These are phyloP conservation scores for Cotesia congregata DNA, from an alignment of 2,888 invertebrate species.

Conservation along the genomic window DNA sequence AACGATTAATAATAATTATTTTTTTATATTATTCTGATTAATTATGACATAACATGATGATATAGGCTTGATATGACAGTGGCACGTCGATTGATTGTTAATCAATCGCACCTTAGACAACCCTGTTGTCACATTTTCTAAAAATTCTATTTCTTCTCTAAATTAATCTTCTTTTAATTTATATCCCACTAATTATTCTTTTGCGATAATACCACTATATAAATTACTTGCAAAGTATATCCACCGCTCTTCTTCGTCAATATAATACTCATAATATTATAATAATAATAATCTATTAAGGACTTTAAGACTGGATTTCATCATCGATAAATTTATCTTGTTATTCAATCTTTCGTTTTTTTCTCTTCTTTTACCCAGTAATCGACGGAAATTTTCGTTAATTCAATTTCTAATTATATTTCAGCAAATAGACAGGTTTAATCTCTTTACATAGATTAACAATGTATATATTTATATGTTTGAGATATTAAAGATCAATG, in stretches of 20 bases:
- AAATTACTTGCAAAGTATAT: constrained; percentile 1
- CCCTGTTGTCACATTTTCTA: constrained; percentile 46
- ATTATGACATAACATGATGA: constrained; percentile 66
- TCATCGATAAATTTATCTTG: neutral
- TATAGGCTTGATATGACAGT: constrained; percentile 70
- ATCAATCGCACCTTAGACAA: constrained; percentile 43
- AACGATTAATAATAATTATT: constrained; percentile 59
- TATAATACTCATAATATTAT: neutral
- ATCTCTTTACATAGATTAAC: constrained; percentile 30
- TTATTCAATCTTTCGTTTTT: neutral
- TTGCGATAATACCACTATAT: constrained; percentile 9
- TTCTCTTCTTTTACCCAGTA: neutral
- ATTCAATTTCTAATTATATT: constrained; percentile 6
- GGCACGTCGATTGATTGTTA: constrained; percentile 57
- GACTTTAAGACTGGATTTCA: neutral
- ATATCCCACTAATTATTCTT: constrained; percentile 36
- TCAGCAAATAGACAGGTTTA: constrained; percentile 31
- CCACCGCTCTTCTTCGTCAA: neutral
- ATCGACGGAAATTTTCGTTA: constrained; percentile 8
- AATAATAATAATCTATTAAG: neutral
- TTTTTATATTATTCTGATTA: constrained; percentile 46
- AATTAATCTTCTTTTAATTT: constrained; percentile 43
- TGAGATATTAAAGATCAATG: constrained; percentile 5
- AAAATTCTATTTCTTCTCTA: constrained; percentile 45
- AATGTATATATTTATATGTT: constrained; percentile 4